Evolutionary conservation across 2,888 invertebrate genomes (phyloP).

Genomic region (Lepidocyrtinus sp.): DNA sequence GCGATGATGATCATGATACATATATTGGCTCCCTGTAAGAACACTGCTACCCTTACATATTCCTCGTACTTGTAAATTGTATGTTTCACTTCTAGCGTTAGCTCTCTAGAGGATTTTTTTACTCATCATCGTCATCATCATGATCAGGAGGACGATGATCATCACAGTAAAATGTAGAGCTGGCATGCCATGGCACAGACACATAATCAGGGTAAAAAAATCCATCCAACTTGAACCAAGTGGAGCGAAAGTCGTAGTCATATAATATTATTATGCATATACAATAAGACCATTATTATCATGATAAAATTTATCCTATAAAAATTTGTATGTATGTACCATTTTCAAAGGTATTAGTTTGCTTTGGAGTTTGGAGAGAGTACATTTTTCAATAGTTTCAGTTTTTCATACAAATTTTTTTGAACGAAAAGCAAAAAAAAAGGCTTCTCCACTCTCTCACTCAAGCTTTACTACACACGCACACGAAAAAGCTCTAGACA

Average conservation of each 20-base stretch:
- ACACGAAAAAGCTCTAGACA: conserved; percentile 18
- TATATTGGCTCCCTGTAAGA: conserved; percentile 3
- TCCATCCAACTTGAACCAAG: conserved; percentile 5
- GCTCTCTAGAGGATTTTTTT: conserved; percentile 8
- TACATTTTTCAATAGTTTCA: conserved; percentile 5
- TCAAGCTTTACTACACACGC: background rate
- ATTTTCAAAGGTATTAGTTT: conserved; percentile 11
- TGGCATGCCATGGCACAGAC: background rate
- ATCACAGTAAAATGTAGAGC: background rate
- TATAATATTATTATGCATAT: conserved; percentile 16
- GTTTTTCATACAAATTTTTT: conserved; percentile 7
- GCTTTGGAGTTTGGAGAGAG: background rate
- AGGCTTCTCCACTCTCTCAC: too few relatives aligned
- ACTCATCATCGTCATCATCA: conserved; percentile 27
- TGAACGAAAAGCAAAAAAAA: too few relatives aligned
- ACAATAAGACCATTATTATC: conserved; percentile 15
- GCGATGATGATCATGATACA: background rate
- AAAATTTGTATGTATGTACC: background rate
- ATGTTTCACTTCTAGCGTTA: too few relatives aligned
- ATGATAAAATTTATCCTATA: conserved; percentile 5
- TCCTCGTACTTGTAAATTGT: background rate
- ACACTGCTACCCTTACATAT: background rate
- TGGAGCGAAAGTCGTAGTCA: conserved; percentile 4
- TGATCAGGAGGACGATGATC: background rate
- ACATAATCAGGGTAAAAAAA: conserved; percentile 10